Percentiles rank a stretch among this genome's conserved stretches.
phyloP scores from a whole-genome alignment of 2,888 invertebrate species.

The Thereva unica region DNA sequence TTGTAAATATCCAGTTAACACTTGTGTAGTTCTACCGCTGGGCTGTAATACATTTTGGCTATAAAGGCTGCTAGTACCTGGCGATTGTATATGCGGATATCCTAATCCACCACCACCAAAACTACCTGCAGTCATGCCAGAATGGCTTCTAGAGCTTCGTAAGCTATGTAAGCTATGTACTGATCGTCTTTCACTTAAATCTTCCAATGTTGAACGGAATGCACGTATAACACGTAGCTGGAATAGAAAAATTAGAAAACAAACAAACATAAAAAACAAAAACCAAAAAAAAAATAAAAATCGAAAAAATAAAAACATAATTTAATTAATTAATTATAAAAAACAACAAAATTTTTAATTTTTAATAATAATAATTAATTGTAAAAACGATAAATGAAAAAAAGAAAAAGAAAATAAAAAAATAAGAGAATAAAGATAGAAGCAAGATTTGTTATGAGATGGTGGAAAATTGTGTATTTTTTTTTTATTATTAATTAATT shows the following conservation, averaged over 20 bases:
- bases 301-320: conserved; percentile 38
- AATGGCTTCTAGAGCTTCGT: conserved; percentile 77
- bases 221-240: conserved; percentile 99
- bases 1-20: conserved; percentile 13
- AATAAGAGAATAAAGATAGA: too few species aligned
- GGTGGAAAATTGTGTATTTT: too few species aligned
- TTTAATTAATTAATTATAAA: conserved; percentile 27
- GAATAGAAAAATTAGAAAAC: conserved; percentile 63
- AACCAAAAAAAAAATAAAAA: conserved; percentile 37
- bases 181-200: conserved; percentile 98
- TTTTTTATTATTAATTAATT: not conserved
- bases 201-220: conserved; percentile 99
- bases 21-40: conserved; percentile 40
- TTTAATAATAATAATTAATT: not conserved
- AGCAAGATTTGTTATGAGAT: too few species aligned
- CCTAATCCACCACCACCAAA: conserved; percentile 37
- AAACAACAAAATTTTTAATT: conserved; percentile 30
- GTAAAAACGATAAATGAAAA: too few species aligned
- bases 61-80: conserved; percentile 47
- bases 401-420: too few species aligned
- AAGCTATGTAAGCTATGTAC: conserved; percentile 96
- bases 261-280: conserved; percentile 46
- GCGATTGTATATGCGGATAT: conserved; percentile 46
- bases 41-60: conserved; percentile 52
- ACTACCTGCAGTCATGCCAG: conserved; percentile 59